phyloP scores from a whole-genome alignment of 2,113 vertebrate genomes.

The Oplegnathus fasciatus region DNA sequence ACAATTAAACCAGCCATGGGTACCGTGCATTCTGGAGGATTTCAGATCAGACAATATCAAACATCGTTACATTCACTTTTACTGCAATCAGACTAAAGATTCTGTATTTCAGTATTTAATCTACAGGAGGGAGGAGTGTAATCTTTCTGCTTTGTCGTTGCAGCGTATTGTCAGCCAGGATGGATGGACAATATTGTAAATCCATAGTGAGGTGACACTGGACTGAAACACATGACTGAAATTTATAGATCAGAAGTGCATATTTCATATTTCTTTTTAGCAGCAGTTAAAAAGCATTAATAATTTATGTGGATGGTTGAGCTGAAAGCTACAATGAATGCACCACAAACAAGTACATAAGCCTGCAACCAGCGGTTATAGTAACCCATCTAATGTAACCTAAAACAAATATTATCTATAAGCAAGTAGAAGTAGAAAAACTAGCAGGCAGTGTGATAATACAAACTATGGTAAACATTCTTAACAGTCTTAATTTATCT shows the following conservation, averaged over 20 bases:
- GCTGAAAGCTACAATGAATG: constrained; percentile 89
- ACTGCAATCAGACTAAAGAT: constrained; percentile 36
- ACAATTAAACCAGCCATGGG: constrained; percentile 65
- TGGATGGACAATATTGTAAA: constrained; percentile 65
- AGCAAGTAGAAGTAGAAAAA: neutral
- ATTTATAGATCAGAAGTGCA: constrained; percentile 69
- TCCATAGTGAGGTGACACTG: constrained; percentile 61
- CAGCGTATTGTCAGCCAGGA: constrained; percentile 54
- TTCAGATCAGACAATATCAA: constrained; percentile 56
- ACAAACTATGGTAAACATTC: too few species aligned
- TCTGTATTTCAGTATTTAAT: constrained; percentile 50
- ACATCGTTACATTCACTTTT: constrained; percentile 59
- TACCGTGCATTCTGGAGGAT: constrained; percentile 53
- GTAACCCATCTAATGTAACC: constrained; percentile 81
- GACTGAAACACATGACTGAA: constrained; percentile 57
- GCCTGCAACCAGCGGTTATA: constrained; percentile 10
- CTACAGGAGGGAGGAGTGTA: constrained; percentile 37
- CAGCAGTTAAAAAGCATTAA: constrained; percentile 85
- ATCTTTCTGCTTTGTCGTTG: constrained; percentile 55
- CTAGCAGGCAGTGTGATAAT: neutral
- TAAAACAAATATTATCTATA: constrained; percentile 39
- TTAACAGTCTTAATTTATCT: too few species aligned
- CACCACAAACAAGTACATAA: constrained; percentile 85
- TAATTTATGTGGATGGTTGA: constrained; percentile 90
- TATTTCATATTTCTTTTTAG: constrained; percentile 76